Evolutionary conservation across 2,113 vertebrate genomes (phyloP).

Genomic region (Paracanthobrama guichenoti): DNA sequence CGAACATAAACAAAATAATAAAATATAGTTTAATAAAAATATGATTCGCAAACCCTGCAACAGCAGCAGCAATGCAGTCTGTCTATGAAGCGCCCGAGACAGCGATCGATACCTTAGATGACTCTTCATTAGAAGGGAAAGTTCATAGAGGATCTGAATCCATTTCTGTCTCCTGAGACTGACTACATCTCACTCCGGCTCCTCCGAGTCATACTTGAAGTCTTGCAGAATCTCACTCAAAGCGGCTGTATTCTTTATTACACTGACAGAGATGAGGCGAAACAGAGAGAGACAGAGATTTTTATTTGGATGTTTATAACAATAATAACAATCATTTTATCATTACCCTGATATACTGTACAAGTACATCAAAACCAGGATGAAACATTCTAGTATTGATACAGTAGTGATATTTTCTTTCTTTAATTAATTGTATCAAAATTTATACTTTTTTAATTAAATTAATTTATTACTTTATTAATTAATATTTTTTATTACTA

Average conservation of each 20-base stretch:
- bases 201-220: slow-evolving; percentile 96
- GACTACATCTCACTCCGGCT: slow-evolving; percentile 77
- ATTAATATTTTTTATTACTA: background rate
- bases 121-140: background rate
- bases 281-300: background rate
- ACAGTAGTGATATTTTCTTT: background rate
- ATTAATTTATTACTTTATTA: background rate
- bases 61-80: background rate
- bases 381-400: background rate
- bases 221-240: slow-evolving; percentile 96
- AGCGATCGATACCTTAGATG: slow-evolving; percentile 35
- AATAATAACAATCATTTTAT: background rate
- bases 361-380: background rate
- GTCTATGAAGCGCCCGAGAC: background rate
- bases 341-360: background rate
- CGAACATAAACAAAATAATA: background rate
- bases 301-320: background rate
- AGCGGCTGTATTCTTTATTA: slow-evolving; percentile 94
- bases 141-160: slow-evolving; percentile 35
- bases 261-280: slow-evolving; percentile 70
- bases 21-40: slow-evolving; percentile 7
- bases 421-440: background rate
- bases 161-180: slow-evolving; percentile 36
- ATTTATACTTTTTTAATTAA: background rate
- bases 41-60: background rate